A percentile compares a stretch with the other conserved stretches of the same genome.
Evolutionary conservation across 2,113 vertebrate genomes (phyloP).

Genomic region (Ammodramus savannarum): DNA sequence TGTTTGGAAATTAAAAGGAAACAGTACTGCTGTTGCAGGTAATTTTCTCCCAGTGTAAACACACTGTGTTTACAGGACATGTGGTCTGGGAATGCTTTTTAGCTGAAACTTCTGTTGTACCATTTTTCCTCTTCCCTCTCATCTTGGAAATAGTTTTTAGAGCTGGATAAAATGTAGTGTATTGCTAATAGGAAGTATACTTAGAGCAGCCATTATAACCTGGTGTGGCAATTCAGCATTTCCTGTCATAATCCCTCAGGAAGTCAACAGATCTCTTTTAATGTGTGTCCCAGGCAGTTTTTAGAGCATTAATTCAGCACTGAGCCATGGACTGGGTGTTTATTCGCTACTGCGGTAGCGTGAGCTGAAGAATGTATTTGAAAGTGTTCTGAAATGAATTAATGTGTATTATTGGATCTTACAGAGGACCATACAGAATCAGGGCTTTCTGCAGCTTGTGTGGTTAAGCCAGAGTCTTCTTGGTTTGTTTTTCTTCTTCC

Average conservation of each 20-base stretch:
- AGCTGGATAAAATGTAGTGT: neutral
- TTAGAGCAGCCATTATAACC: neutral
- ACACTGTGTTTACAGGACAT: rapidly evolving
- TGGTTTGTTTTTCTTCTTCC: neutral
- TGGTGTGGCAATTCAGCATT: neutral
- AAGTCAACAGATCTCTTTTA: neutral
- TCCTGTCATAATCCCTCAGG: neutral
- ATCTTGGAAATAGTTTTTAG: neutral
- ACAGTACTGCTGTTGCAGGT: neutral
- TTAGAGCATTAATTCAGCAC: neutral
- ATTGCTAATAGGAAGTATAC: neutral
- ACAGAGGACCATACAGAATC: rapidly evolving
- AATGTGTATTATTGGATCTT: neutral
- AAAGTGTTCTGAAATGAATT: neutral
- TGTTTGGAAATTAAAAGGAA: neutral
- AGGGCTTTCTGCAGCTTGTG: neutral
- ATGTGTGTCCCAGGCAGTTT: neutral
- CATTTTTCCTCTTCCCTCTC: neutral
- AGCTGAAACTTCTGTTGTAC: neutral
- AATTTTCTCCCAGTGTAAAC: neutral
- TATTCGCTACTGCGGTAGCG: neutral
- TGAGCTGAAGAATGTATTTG: neutral
- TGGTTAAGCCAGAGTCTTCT: neutral
- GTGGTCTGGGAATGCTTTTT: neutral
- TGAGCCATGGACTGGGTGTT: neutral